A percentile compares a stretch with the other conserved stretches of the same genome.
These are phyloP conservation scores for Meda fulgida DNA, from an alignment of 2,797 vertebrate species.

Conservation along the genomic window DNA sequence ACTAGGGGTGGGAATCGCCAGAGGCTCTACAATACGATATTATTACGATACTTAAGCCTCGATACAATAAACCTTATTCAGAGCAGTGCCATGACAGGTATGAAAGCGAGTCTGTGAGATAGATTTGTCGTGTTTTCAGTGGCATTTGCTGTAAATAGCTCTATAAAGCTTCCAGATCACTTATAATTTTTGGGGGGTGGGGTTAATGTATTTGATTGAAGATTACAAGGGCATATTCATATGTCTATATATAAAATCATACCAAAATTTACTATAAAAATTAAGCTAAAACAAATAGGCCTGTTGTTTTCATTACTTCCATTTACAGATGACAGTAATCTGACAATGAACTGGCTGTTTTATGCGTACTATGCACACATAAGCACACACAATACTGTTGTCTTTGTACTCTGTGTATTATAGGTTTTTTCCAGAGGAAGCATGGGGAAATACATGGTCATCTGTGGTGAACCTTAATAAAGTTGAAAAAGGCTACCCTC, in stretches of 20 bases:
- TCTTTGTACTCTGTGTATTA: background rate
- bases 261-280: background rate
- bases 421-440: background rate
- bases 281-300: background rate
- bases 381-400: background rate
- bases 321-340: background rate
- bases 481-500: background rate
- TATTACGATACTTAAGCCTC: no score
- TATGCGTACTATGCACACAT: background rate
- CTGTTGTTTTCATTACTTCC: background rate
- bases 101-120: no score
- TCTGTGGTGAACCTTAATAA: conserved; percentile 34
- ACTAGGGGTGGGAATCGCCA: no score
- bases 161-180: no score
- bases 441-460: background rate
- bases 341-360: background rate
- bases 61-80: no score
- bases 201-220: no score
- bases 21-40: no score
- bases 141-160: background rate
- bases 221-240: no score
- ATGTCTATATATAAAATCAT: no score
- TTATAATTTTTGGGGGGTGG: no score
- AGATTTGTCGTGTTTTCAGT: no score
- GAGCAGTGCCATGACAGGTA: no score